Evolutionary conservation across 2,113 vertebrate genomes (phyloP).

Genomic region (Brienomyrus longianalis): DNA sequence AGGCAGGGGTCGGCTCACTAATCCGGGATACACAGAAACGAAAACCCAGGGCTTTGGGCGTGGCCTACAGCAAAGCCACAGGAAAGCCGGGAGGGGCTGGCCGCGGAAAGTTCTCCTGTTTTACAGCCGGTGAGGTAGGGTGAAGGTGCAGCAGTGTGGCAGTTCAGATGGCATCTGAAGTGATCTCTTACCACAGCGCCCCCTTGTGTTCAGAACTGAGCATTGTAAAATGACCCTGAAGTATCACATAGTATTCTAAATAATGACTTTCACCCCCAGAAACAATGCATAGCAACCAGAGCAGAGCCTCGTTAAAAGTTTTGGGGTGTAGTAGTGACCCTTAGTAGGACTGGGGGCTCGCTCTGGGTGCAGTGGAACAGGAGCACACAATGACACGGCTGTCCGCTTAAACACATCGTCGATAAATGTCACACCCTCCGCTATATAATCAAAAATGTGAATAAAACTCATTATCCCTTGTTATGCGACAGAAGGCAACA

Average conservation of each 20-base stretch:
- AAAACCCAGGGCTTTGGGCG: conserved; percentile 6
- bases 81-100: background rate
- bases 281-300: background rate
- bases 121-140: background rate
- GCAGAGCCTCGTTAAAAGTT: background rate
- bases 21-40: conserved; percentile 4
- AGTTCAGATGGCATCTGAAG: background rate
- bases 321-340: background rate
- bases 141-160: background rate
- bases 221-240: background rate
- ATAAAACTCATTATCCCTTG: conserved; percentile 1
- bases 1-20: conserved; percentile 15
- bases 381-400: background rate
- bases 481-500: background rate
- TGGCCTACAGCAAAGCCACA: background rate
- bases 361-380: background rate
- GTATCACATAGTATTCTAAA: background rate
- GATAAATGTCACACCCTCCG: background rate
- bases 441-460: background rate
- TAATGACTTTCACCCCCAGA: background rate
- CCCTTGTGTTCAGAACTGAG: background rate
- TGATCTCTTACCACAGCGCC: background rate
- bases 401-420: background rate
- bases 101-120: background rate
- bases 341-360: background rate